These are phyloP conservation scores for Drosophila borealis DNA, from an alignment of 2,888 invertebrate genomes.

Conservation along the genomic window DNA sequence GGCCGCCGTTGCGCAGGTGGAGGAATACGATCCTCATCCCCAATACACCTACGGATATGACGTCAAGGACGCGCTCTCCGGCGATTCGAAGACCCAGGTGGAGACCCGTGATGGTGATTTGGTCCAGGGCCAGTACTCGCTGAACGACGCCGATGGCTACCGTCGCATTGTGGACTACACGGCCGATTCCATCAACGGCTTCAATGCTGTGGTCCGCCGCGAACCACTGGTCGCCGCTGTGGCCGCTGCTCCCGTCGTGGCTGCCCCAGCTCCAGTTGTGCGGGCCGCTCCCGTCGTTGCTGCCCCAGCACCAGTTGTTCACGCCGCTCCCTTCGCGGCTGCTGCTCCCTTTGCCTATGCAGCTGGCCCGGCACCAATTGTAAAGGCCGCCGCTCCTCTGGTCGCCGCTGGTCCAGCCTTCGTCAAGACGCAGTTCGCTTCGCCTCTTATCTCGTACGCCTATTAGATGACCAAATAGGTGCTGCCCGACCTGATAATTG, in stretches of 20 bases:
- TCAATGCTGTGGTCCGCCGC: constrained; percentile 84
- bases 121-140: constrained; percentile 85
- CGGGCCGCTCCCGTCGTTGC: constrained; percentile 60
- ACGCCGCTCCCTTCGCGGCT: constrained; percentile 51
- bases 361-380: constrained; percentile 66
- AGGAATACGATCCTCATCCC: constrained; percentile 85
- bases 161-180: constrained; percentile 85
- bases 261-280: constrained; percentile 66
- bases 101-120: constrained; percentile 85
- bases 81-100: constrained; percentile 84
- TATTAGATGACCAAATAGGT: constrained; percentile 67
- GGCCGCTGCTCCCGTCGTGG: constrained; percentile 65
- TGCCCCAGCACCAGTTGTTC: constrained; percentile 54
- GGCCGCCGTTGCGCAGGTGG: constrained; percentile 78
- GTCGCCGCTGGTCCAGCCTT: constrained; percentile 77
- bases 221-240: constrained; percentile 82
- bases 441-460: constrained; percentile 83
- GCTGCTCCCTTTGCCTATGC: constrained; percentile 57
- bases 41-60: constrained; percentile 85
- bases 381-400: constrained; percentile 63
- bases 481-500: constrained; percentile 68
- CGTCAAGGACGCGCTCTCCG: constrained; percentile 84
- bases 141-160: constrained; percentile 85
- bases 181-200: constrained; percentile 84
- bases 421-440: constrained; percentile 82